These are phyloP conservation scores for Clitarchus hookeri DNA, from an alignment of 2,888 invertebrate species.

Conservation along the genomic window DNA sequence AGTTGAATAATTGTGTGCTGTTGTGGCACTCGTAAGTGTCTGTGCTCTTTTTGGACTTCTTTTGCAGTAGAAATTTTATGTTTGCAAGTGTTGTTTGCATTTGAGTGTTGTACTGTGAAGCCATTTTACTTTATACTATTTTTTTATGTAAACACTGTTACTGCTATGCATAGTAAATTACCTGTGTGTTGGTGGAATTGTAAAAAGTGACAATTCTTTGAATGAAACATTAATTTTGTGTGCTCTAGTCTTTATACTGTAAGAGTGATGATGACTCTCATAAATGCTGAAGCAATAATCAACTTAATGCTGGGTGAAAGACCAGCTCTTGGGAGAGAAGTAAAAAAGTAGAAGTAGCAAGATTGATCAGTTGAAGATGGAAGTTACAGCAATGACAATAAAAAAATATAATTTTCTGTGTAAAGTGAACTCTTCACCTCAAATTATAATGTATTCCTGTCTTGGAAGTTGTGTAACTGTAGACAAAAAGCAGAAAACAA, in stretches of 20 bases:
- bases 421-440: slow-evolving; percentile 20
- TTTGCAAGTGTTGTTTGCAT: neutral
- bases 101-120: neutral
- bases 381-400: slow-evolving; percentile 40
- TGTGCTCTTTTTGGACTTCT: slow-evolving; percentile 18
- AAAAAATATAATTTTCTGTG: slow-evolving; percentile 33
- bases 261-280: neutral
- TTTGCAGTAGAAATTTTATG: neutral
- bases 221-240: neutral
- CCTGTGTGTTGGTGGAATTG: neutral
- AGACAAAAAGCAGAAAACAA: slow-evolving; percentile 24
- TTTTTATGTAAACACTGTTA: neutral
- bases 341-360: neutral
- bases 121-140: neutral
- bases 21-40: neutral
- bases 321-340: neutral
- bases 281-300: neutral
- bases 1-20: neutral
- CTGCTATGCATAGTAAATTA: neutral
- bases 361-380: slow-evolving; percentile 17
- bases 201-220: neutral
- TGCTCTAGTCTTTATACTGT: neutral
- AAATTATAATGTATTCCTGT: slow-evolving; percentile 41
- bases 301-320: neutral
- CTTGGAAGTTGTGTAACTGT: slow-evolving; percentile 35